Base-by-base conservation (phyloP, 2,113 vertebrate species). In the Paracanthobrama guichenoti region DNA sequence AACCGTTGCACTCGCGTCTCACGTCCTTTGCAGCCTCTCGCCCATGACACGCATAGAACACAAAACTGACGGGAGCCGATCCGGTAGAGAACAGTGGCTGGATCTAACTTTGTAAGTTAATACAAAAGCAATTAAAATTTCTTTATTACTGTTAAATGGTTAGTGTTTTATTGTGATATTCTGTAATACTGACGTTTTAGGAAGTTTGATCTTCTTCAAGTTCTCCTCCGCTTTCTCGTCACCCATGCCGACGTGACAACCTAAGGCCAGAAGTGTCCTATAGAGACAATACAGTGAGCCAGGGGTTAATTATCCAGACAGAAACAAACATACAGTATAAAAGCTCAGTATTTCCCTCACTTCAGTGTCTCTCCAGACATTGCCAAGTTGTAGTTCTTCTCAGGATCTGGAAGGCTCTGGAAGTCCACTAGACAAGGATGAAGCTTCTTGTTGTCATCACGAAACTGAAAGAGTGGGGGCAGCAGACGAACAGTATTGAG, bases 301-400 rank as follows among this genome's bases (percentile, higher is more conserved):
- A 53, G 16, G 22, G 3, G 16, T 46, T 72, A 22, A 50, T 69
- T 64, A 73, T 74, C 39, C 72, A 83, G 26, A 85, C 48, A 74
- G 6, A 42, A 1, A 75, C 77, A 81, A 22, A 85, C 20, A 69
- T 1, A 39, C 39, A 39, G 39, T 7, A 0, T 48, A 86, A 71
- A 6, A 24, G 2, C 50, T 39, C 9, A 13, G 4, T 20, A 4
- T 26, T 42, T 79, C 42, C 87, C 96, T 90, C 91, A 98, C 97
- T 98, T 98, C 53, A 98, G 94, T 0, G 97, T 98, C 90, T 98
- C 97, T 79, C 96, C 96, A 0, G 97, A 97, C 97, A 98, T 98
- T 82, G 96, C 96, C 85, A 98, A 92, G 86, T 98, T 98, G 90
- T 98, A 98, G 89, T 96, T 97, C 90, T 95, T 95, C 93, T 97